Conservation (phyloP, 30 jellyfish, hydroid and myxozoan genomes). For the Sanderia malayensis region DNA sequence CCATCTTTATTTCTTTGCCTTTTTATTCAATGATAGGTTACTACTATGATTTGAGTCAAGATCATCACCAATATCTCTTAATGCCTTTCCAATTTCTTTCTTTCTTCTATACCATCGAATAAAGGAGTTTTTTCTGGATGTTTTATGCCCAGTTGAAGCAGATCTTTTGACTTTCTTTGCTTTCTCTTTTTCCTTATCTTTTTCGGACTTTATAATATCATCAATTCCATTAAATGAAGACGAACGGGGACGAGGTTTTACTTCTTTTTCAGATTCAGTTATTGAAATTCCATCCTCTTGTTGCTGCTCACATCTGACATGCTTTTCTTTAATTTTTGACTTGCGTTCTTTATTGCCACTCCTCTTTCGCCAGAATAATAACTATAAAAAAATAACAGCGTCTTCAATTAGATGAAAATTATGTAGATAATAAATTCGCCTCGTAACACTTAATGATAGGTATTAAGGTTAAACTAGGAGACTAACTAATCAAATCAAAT, state of each 20-base stretch:
- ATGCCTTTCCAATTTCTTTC: conserved; percentile 41
- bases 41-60: conserved; percentile 46
- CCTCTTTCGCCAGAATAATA: conserved; percentile 14
- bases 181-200: not conserved
- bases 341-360: not conserved
- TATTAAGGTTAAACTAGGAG: too few species aligned
- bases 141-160: conserved; percentile 56
- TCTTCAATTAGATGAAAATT: not conserved
- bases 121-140: conserved; percentile 41
- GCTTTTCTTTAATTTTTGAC: not conserved
- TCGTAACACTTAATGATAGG: too few species aligned
- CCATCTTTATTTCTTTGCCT: not conserved
- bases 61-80: conserved; percentile 57
- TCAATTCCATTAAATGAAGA: conserved; percentile 42
- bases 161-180: conserved; percentile 16
- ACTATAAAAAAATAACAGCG: not conserved
- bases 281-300: too few species aligned
- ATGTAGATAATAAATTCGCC: too few species aligned
- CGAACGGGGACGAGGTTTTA: conserved; percentile 31
- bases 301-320: not conserved
- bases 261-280: not conserved
- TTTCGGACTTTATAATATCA: not conserved
- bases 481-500: too few species aligned
- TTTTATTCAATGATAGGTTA: conserved; percentile 4
- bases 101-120: conserved; percentile 38